Evolutionary conservation across 2,888 invertebrate genomes (phyloP), one percentile per base, ranked within the genome.

Genomic region (Saturnia pavonia): DNA sequence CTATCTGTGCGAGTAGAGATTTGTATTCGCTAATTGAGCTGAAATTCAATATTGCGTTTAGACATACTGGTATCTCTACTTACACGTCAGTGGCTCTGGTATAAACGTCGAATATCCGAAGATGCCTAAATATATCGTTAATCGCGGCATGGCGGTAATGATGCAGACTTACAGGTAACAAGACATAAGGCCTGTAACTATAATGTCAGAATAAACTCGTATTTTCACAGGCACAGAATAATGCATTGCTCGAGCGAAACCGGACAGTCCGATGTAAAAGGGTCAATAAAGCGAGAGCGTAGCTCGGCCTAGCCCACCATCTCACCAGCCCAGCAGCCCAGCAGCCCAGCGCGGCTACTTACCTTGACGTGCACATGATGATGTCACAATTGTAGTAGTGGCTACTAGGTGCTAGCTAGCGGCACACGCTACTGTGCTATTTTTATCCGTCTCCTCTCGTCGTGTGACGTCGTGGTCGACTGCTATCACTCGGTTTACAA

Each of bases 361-460:
- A 22, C 11, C 54, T 60, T 60, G 25, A 60, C 57, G 8, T 27
- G 25, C 27, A 60, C 27, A 60, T 1, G 14, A 19, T 60, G 57
- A 60, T 60, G 57, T 60, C 57, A 60, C 57, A 60, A 27, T 60
- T 25, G 27, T 60, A 60, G 57, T 60, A 25, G 14, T 60, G 27
- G 57, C 14, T 25, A 27, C 4, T 14, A n/a, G n/a, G n/a, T n/a
- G n/a, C n/a, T n/a, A 19, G 54, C 8, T 27, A 2, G 12, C 22
- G 25, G 25, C 57, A 57, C 25, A 25, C 12, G 57, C 25, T 57
- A 9, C 57, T 57, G 12, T 57, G 14, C 14, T 57, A 57, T 57
- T 57, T 57, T 57, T 57, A 57, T 9, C 57, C 12, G 25, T 57
- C 57, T 2, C 48, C 3, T 34, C 3, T 54, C 25, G 57, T 60